phyloP scores from a whole-genome alignment of 2,888 invertebrate species.

The Capitulum mitella region DNA sequence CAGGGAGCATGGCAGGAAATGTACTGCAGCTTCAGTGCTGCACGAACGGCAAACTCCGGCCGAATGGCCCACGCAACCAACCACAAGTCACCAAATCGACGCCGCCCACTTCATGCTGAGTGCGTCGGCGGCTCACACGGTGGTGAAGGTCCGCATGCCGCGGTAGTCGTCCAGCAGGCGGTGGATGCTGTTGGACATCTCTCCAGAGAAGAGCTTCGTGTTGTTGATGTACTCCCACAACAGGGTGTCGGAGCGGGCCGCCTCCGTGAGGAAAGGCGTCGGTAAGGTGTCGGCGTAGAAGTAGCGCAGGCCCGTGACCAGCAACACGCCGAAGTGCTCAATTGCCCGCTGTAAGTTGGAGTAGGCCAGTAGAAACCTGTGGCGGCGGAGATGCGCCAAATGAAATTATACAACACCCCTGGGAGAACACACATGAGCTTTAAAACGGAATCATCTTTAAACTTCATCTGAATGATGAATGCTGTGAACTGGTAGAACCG shows the following conservation, averaged over 20 bases:
- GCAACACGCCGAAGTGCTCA: neutral
- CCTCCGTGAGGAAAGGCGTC: neutral
- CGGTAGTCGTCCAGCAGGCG: neutral
- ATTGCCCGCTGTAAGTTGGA: neutral
- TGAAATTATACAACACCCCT: too few species aligned
- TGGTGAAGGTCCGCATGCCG: neutral
- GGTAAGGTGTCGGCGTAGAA: neutral
- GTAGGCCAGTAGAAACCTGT: neutral
- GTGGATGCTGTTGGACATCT: neutral
- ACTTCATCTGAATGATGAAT: too few species aligned
- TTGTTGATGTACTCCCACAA: conserved; percentile 7
- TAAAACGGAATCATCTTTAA: neutral
- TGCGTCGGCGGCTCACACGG: too few species aligned
- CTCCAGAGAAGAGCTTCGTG: neutral
- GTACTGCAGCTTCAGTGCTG: too few species aligned
- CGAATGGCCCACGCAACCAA: too few species aligned
- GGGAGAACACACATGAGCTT: neutral
- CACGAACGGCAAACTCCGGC: too few species aligned
- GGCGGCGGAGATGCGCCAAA: too few species aligned
- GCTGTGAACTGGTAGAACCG: neutral
- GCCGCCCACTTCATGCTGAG: too few species aligned
- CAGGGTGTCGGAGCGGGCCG: neutral
- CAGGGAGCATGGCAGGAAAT: too few species aligned
- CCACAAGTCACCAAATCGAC: too few species aligned
- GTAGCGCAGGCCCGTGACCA: neutral